phyloP scores from a whole-genome alignment of 2,113 vertebrate species.

The Oreochromis tanganicae region DNA sequence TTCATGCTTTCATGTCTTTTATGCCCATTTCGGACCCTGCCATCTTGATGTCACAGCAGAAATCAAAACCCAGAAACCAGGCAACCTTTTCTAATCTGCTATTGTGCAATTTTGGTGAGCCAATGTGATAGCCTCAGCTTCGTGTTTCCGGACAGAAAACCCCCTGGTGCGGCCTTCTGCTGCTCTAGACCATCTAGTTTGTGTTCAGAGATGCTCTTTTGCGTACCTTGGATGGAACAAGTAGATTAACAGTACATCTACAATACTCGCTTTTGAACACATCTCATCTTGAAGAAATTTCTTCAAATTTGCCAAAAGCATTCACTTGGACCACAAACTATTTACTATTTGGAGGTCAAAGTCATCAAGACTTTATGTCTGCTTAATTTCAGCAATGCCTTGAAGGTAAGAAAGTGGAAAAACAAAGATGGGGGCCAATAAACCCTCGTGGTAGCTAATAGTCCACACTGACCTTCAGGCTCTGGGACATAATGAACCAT shows the following conservation, averaged over 20 bases:
- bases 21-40: background rate
- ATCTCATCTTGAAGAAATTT: background rate
- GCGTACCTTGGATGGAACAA: background rate
- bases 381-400: background rate
- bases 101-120: background rate
- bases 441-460: background rate
- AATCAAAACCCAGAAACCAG: background rate
- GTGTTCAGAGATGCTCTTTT: background rate
- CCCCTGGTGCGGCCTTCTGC: background rate
- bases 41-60: background rate
- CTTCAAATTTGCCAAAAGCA: background rate
- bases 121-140: background rate
- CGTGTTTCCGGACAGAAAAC: background rate
- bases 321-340: background rate
- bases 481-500: background rate
- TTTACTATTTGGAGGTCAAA: background rate
- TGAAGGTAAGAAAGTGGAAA: background rate
- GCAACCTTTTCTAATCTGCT: background rate
- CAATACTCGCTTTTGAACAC: background rate
- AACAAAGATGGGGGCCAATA: background rate
- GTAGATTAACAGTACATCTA: background rate
- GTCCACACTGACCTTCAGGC: slow-evolving; percentile 32
- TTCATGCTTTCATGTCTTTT: background rate
- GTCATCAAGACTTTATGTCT: background rate
- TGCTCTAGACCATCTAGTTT: background rate